Evolutionary conservation across 1,140 invertebrate genomes (phyloP), one percentile per base, ranked within the genome.

Genomic region (Druon quercuslanigerum): DNA sequence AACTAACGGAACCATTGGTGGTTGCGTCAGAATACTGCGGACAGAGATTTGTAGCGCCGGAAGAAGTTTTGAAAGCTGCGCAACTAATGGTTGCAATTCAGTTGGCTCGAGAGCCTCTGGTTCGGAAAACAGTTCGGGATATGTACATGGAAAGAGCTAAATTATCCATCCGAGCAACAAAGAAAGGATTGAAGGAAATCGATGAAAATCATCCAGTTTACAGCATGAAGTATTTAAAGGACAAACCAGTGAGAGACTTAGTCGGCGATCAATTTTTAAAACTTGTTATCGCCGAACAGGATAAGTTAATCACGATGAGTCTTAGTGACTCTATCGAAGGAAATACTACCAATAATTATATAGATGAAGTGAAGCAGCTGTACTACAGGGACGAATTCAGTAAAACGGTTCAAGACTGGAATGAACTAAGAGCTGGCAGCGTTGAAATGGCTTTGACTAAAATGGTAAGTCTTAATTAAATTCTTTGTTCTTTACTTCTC

Each of bases 381-480:
- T 99, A 98, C 88, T 95, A 96, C 78, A 94, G 94, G 85, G 99
- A 99, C 92, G 99, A 99, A 89, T 99, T 98, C 89, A 98, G 96
- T 84, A 97, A 97, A 83, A 95, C 96, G 81, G 98, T 99, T 0
- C 96, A 99, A 87, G 96, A 98, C 78, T 99, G 99, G 99, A 99
- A 99, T 89, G 93, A 95, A 0, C 87, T 99, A 57, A 92, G 99
- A 50, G 94, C 94, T 0, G 95, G 97, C 82, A 96, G 97, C 76
- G 95, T 99, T 0, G 96, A 98, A 81, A 92, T 96, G 72, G 97
- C 98, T 0, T 92, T 99, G 8, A 96, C 94, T 11, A 95, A 96
- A 80, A 96, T 98, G 88, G 93, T 99, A 0, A 95, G 97, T 85
- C 20, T 72, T 16, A 11, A 17, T 72, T 17, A 33, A 33, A 33